Conservation (phyloP, 2,797 vertebrate genomes). For the Trachurus trachurus region DNA sequence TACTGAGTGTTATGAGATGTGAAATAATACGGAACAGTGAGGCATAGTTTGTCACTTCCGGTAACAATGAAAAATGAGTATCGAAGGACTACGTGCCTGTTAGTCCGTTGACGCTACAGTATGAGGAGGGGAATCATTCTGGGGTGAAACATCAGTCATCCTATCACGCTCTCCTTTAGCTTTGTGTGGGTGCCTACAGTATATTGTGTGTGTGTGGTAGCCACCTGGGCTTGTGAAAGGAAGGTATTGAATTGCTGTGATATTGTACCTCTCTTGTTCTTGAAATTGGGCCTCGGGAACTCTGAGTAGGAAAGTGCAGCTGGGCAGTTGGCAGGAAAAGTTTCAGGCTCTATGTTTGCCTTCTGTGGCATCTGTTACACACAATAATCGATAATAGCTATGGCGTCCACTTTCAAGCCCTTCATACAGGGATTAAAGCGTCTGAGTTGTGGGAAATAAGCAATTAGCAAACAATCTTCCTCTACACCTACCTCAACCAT, state of each 20-base stretch:
- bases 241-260: constrained; percentile 63
- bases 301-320: constrained; percentile 69
- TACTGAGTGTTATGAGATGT: neutral
- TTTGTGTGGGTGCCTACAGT: neutral
- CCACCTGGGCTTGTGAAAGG: neutral
- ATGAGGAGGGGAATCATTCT: neutral
- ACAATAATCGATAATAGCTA: constrained; percentile 56
- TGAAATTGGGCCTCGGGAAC: constrained; percentile 62
- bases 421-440: constrained; percentile 16
- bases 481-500: neutral
- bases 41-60: neutral
- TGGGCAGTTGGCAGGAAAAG: constrained; percentile 63
- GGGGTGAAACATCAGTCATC: neutral
- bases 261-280: constrained; percentile 56
- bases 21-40: neutral
- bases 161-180: constrained; percentile 6
- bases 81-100: neutral
- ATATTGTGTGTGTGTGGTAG: neutral
- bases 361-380: constrained; percentile 57
- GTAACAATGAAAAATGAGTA: neutral
- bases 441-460: neutral
- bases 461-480: neutral
- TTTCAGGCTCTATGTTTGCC: constrained; percentile 38
- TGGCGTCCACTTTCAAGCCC: constrained; percentile 15
- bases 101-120: no score